These are phyloP conservation scores for Drosophila subquinaria DNA, from an alignment of 2,888 invertebrate genomes.

Conservation along the genomic window DNA sequence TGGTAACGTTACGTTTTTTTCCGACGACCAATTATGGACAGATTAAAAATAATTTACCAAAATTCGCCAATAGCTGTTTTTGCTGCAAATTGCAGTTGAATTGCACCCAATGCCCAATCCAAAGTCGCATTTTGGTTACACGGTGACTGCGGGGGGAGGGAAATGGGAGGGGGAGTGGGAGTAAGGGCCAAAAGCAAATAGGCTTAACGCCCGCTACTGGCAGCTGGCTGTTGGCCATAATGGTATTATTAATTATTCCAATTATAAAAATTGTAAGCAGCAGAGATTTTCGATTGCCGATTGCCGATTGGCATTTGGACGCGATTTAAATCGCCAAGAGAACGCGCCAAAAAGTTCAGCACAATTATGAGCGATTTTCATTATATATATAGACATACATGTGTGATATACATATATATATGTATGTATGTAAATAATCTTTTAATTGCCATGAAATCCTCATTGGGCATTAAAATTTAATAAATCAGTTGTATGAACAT, in stretches of 20 bases:
- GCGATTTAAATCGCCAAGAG: constrained; percentile 52
- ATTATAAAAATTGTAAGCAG: constrained; percentile 83
- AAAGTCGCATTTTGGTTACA: constrained; percentile 24
- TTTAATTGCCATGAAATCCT: constrained; percentile 80
- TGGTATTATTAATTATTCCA: constrained; percentile 85
- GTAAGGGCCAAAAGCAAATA: constrained; percentile 63
- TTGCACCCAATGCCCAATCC: constrained; percentile 31
- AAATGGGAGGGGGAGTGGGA: neutral
- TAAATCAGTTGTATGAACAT: constrained; percentile 60
- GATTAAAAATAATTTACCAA: constrained; percentile 73
- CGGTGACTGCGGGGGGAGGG: neutral
- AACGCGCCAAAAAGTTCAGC: constrained; percentile 59
- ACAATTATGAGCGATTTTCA: constrained; percentile 67
- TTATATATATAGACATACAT: neutral
- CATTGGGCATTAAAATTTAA: constrained; percentile 79
- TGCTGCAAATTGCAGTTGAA: constrained; percentile 50
- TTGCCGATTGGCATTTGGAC: constrained; percentile 51
- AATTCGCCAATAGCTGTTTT: constrained; percentile 58
- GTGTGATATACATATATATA: constrained; percentile 5
- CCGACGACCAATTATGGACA: constrained; percentile 59
- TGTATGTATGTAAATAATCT: constrained; percentile 69
- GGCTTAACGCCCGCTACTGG: constrained; percentile 68
- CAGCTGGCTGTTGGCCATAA: constrained; percentile 60
- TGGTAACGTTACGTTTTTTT: constrained; percentile 28
- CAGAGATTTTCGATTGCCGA: constrained; percentile 47